Conservation (phyloP, 2,888 invertebrate genomes). For the Pherbina coryleti region DNA sequence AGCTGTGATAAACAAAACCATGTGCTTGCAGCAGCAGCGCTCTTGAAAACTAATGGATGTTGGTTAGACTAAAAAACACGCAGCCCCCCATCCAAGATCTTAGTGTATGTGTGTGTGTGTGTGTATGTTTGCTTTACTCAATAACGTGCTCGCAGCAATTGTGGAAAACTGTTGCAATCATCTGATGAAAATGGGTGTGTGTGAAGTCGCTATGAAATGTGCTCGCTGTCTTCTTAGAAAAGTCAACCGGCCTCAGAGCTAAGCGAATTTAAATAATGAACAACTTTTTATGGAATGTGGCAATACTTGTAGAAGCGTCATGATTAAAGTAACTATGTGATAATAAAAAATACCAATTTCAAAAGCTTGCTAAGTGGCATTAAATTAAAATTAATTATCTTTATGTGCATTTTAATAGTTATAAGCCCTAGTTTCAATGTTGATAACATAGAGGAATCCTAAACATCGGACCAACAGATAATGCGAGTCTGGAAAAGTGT, state of each 20-base stretch:
- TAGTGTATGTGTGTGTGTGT: too few species aligned
- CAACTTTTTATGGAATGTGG: not conserved
- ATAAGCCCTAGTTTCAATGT: too few species aligned
- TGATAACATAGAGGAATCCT: too few species aligned
- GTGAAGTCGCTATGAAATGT: not conserved
- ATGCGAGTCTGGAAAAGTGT: too few species aligned
- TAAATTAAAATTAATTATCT: too few species aligned
- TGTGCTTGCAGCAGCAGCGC: not conserved
- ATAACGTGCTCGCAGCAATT: not conserved
- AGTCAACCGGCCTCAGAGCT: too few species aligned
- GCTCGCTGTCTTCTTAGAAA: not conserved
- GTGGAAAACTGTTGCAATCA: not conserved
- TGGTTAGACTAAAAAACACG: constrained; percentile 19
- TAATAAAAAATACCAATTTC: too few species aligned
- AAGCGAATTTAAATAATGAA: too few species aligned
- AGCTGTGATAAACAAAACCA: not conserved
- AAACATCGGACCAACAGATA: too few species aligned
- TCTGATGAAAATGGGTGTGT: not conserved
- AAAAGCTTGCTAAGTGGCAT: too few species aligned
- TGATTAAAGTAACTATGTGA: not conserved
- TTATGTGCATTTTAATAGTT: too few species aligned
- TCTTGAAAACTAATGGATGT: constrained; percentile 3
- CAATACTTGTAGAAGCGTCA: not conserved
- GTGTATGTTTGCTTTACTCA: not conserved
- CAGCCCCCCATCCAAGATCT: not conserved